phyloP scores from a whole-genome alignment of 2,888 invertebrate species.

The Punctoribates punctum region DNA sequence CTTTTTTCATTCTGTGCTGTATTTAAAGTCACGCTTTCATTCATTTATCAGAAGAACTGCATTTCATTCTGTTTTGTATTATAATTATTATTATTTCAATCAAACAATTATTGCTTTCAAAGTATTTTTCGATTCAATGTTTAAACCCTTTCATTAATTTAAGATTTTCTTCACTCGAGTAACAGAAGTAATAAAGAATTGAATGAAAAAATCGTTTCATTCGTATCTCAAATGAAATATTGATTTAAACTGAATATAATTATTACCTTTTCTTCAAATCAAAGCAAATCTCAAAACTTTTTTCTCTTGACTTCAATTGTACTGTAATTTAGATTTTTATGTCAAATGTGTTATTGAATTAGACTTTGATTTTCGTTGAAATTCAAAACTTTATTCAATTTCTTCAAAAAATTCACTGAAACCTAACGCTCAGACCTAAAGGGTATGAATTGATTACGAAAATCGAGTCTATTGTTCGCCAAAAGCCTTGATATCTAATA shows the following conservation, averaged over 20 bases:
- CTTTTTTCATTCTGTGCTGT: neutral
- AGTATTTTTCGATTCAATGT: neutral
- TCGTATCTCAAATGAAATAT: no score
- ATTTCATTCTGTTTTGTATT: neutral
- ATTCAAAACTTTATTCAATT: neutral
- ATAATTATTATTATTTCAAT: conserved; percentile 16
- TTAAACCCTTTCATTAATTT: conserved; percentile 15
- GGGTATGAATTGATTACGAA: neutral
- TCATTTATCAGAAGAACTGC: neutral
- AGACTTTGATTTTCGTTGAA: neutral
- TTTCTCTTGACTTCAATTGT: neutral
- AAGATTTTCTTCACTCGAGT: neutral
- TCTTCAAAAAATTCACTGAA: neutral
- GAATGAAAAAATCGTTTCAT: no score
- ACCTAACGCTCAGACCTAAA: neutral
- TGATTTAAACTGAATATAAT: neutral
- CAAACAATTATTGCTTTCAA: conserved; percentile 3
- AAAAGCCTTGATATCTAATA: no score
- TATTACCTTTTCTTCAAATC: neutral
- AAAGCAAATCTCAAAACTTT: neutral
- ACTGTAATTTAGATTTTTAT: conserved; percentile 6
- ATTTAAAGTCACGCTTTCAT: conserved; percentile 2
- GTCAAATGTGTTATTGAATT: neutral
- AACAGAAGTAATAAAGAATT: neutral
- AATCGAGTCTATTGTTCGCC: no score